Percentiles rank a stretch among this genome's conserved stretches.
Evolutionary conservation across 2,797 vertebrate species (phyloP).

Genomic region (Sebastes flavidus): DNA sequence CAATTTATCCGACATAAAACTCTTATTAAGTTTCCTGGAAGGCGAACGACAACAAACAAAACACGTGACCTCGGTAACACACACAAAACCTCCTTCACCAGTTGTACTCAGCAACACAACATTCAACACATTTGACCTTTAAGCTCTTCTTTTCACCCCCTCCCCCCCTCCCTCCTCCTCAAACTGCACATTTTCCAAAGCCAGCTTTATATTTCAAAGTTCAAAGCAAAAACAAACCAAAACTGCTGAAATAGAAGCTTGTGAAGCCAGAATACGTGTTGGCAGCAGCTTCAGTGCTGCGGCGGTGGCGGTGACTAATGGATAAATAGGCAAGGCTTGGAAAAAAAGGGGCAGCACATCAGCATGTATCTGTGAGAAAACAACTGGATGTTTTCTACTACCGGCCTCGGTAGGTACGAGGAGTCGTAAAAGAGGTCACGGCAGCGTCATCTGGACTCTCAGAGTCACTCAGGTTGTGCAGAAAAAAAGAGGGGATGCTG

Average conservation of each 20-base stretch:
- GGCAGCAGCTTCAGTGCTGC: slow-evolving; percentile 26
- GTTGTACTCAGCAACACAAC: background rate
- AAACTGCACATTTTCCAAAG: slow-evolving; percentile 22
- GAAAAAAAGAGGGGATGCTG: background rate
- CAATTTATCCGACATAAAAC: slow-evolving; percentile 14
- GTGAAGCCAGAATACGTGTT: slow-evolving; percentile 25
- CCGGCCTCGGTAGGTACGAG: background rate
- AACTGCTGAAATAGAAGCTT: slow-evolving; percentile 54
- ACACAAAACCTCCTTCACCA: background rate
- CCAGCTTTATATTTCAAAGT: slow-evolving; percentile 45
- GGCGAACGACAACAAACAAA: background rate
- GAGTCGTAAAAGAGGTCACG: background rate
- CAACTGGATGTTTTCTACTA: background rate
- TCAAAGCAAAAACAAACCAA: slow-evolving; percentile 51
- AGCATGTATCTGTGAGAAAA: slow-evolving; percentile 24
- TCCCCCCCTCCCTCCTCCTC: background rate
- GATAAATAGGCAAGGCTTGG: slow-evolving; percentile 19
- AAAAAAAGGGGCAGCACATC: slow-evolving; percentile 20
- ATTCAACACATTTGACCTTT: background rate
- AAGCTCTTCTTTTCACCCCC: background rate
- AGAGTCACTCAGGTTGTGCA: background rate
- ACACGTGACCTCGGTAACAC: background rate
- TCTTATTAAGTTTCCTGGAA: background rate
- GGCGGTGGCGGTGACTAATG: slow-evolving; percentile 40
- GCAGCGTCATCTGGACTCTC: background rate